Percentiles rank a stretch among this genome's conserved stretches.
These are phyloP conservation scores for Brachylomia viminalis DNA, from an alignment of 2,888 invertebrate species.

Conservation along the genomic window DNA sequence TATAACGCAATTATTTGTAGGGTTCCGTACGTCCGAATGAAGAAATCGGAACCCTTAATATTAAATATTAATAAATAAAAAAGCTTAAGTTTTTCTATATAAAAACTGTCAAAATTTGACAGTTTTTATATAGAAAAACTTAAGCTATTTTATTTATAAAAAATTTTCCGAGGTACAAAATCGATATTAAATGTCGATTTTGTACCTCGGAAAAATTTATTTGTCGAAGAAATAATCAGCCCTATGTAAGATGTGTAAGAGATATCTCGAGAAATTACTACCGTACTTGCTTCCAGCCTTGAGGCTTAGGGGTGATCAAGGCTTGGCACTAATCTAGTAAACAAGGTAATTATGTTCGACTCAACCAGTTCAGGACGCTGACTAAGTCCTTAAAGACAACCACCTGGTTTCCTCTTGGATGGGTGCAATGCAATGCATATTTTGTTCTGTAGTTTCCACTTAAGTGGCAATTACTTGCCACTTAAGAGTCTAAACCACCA, in stretches of 20 bases:
- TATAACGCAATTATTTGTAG: too few species aligned
- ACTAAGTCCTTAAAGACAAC: too few species aligned
- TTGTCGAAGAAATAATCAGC: neutral
- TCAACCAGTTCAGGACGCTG: neutral
- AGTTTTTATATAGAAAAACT: too few species aligned
- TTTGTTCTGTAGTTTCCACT: neutral
- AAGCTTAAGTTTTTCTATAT: neutral
- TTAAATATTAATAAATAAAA: too few species aligned
- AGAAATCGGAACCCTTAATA: too few species aligned
- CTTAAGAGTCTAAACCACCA: neutral
- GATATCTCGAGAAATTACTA: neutral
- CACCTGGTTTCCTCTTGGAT: neutral
- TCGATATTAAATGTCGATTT: neutral
- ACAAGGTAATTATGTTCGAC: neutral
- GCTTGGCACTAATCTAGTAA: neutral
- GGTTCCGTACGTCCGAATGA: too few species aligned
- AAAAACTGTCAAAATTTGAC: too few species aligned
- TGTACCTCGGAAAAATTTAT: neutral
- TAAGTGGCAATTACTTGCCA: neutral
- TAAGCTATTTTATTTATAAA: too few species aligned
- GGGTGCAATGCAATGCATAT: neutral
- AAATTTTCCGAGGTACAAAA: neutral
- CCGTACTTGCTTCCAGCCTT: neutral
- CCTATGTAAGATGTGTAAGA: too few species aligned
- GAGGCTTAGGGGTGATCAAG: neutral